A percentile compares a stretch with the other conserved stretches of the same genome.
phyloP scores from a whole-genome alignment of 2,888 invertebrate species.

The Drosophila mayaguana region DNA sequence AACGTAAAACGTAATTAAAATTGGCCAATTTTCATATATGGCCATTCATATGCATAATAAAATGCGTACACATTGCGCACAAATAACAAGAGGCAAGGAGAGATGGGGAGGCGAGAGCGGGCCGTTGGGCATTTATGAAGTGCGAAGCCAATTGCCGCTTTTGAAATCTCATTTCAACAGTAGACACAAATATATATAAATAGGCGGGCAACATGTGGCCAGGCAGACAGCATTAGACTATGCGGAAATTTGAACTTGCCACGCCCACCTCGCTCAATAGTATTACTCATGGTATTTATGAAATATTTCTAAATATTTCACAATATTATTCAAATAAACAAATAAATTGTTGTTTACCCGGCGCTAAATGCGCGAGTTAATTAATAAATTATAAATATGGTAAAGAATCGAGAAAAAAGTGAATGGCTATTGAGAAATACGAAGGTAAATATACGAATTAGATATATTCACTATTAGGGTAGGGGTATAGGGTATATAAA shows the following conservation, averaged over 20 bases:
- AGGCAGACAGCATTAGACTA: slow-evolving; percentile 28
- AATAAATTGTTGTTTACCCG: slow-evolving; percentile 38
- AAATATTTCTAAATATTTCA: slow-evolving; percentile 42
- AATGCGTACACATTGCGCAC: slow-evolving; percentile 44
- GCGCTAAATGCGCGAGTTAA: slow-evolving; percentile 51
- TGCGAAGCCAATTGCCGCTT: slow-evolving; percentile 73
- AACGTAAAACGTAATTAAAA: slow-evolving; percentile 40
- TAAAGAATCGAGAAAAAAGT: slow-evolving; percentile 10
- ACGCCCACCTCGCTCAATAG: slow-evolving; percentile 15
- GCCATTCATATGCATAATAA: slow-evolving; percentile 25
- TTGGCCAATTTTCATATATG: slow-evolving; percentile 36
- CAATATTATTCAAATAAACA: slow-evolving; percentile 67
- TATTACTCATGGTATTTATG: slow-evolving; percentile 19
- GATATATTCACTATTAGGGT: not conserved
- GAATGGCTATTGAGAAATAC: slow-evolving; percentile 1
- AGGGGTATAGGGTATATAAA: no score
- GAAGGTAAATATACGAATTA: not conserved
- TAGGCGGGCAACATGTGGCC: slow-evolving; percentile 46
- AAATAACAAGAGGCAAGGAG: not conserved
- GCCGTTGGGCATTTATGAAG: slow-evolving; percentile 64
- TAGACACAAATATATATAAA: slow-evolving; percentile 53
- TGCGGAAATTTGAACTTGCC: slow-evolving; percentile 57
- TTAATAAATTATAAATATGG: slow-evolving; percentile 45
- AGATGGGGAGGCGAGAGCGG: not conserved
- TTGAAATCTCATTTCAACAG: slow-evolving; percentile 56